Conservation (phyloP, 2,113 vertebrate species). For the Ondatra zibethicus region DNA sequence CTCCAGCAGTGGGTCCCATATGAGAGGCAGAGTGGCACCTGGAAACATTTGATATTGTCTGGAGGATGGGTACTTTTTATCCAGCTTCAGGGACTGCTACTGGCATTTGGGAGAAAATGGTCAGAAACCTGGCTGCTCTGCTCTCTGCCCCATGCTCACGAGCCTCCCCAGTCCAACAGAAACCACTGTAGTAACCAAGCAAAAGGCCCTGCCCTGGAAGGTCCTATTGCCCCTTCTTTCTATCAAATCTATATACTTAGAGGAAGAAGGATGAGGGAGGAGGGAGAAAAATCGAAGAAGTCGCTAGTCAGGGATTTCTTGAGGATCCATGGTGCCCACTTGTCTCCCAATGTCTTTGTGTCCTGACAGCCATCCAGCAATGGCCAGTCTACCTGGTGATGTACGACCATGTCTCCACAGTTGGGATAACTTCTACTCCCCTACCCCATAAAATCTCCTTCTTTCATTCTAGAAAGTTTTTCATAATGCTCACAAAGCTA, state of each 20-base stretch:
- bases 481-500: not conserved
- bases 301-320: fast-evolving
- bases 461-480: conserved; percentile 34
- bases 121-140: not conserved
- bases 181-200: fast-evolving
- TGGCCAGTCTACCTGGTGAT: not conserved
- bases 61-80: not conserved
- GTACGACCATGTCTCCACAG: not conserved
- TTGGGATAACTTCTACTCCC: not conserved
- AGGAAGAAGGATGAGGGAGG: not conserved
- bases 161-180: not conserved
- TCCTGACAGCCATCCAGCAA: too few species aligned
- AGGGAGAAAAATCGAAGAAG: fast-evolving
- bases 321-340: fast-evolving
- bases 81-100: not conserved
- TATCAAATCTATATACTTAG: not conserved
- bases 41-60: not conserved
- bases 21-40: not conserved
- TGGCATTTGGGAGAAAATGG: not conserved
- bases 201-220: not conserved
- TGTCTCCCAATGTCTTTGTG: not conserved
- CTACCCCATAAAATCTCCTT: not conserved
- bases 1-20: not conserved
- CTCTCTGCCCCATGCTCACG: too few species aligned
- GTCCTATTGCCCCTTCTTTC: not conserved